phyloP scores from a whole-genome alignment of 2,888 invertebrate species.

The Exocentrus adspersus region DNA sequence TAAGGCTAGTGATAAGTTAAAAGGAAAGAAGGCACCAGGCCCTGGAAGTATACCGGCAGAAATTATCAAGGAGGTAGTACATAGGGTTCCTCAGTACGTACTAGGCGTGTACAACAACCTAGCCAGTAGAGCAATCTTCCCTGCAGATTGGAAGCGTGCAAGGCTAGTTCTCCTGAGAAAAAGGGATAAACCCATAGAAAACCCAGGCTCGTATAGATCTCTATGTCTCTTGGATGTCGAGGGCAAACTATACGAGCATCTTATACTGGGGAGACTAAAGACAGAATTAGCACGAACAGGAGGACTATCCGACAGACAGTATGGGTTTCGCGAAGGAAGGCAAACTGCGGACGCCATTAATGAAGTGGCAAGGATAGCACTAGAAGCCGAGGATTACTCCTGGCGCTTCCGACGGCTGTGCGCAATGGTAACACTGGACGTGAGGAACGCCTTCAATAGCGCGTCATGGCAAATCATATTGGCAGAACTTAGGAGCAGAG shows the following conservation, averaged over 20 bases:
- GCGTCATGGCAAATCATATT: conserved; percentile 11
- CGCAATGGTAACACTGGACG: not conserved
- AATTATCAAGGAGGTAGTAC: conserved; percentile 8
- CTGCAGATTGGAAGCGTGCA: conserved; percentile 6
- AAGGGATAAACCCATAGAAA: conserved; percentile 4
- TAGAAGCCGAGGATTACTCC: conserved; percentile 19
- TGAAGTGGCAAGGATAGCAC: conserved; percentile 21
- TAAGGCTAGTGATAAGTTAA: not conserved
- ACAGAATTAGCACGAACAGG: conserved; percentile 27
- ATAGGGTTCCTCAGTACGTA: not conserved
- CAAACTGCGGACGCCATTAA: conserved; percentile 33
- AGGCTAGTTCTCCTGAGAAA: conserved; percentile 4
- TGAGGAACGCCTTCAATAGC: conserved; percentile 18
- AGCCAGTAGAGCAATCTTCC: not conserved
- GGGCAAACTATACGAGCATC: not conserved
- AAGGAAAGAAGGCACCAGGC: conserved; percentile 14
- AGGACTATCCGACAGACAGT: conserved; percentile 28
- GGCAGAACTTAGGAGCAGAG: conserved; percentile 6
- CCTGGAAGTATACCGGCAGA: conserved; percentile 23
- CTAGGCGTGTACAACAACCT: conserved; percentile 24
- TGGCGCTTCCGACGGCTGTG: conserved; percentile 12
- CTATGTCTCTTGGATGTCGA: not conserved
- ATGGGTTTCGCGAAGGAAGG: conserved; percentile 28
- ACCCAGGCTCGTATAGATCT: not conserved
- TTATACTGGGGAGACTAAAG: conserved; percentile 9